Percentiles rank a stretch among this genome's conserved stretches.
These are phyloP conservation scores for Misgurnus mizolepis DNA, from an alignment of 2,113 vertebrate genomes.

Conservation along the genomic window DNA sequence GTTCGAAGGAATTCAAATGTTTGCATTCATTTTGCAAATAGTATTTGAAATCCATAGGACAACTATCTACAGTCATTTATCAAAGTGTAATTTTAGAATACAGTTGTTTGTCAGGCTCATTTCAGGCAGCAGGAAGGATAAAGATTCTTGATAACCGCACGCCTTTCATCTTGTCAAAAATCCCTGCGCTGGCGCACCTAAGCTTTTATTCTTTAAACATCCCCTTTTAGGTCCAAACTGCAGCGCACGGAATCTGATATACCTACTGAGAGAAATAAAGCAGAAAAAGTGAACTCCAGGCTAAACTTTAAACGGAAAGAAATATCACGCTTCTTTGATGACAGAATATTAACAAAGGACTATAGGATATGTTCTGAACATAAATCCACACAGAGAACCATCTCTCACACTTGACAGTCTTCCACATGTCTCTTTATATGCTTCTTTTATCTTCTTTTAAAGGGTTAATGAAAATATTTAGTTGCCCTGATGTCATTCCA, in stretches of 20 bases:
- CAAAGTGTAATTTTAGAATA: conserved; percentile 49
- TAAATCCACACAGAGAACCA: conserved; percentile 44
- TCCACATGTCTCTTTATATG: conserved; percentile 19
- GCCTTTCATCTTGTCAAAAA: conserved; percentile 60
- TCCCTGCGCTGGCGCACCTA: conserved; percentile 44
- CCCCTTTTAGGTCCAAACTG: conserved; percentile 51
- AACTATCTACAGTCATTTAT: conserved; percentile 52
- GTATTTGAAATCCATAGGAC: conserved; percentile 35
- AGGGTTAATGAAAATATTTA: background rate
- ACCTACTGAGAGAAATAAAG: conserved; percentile 41
- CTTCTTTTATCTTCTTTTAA: conserved; percentile 19
- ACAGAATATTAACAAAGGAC: conserved; percentile 52
- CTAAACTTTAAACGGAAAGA: conserved; percentile 52
- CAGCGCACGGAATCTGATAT: conserved; percentile 57
- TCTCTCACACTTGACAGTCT: conserved; percentile 28
- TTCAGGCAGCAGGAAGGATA: conserved; percentile 50
- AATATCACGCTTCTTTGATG: conserved; percentile 51
- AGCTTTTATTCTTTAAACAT: conserved; percentile 52
- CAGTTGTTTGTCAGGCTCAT: conserved; percentile 54
- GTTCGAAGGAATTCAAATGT: background rate
- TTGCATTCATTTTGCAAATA: background rate
- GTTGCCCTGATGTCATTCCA: background rate
- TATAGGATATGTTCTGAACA: conserved; percentile 49
- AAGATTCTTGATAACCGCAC: conserved; percentile 53
- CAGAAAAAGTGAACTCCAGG: conserved; percentile 52